Evolutionary conservation across 2,113 vertebrate species (phyloP).

Genomic region (Varanus salvator): DNA sequence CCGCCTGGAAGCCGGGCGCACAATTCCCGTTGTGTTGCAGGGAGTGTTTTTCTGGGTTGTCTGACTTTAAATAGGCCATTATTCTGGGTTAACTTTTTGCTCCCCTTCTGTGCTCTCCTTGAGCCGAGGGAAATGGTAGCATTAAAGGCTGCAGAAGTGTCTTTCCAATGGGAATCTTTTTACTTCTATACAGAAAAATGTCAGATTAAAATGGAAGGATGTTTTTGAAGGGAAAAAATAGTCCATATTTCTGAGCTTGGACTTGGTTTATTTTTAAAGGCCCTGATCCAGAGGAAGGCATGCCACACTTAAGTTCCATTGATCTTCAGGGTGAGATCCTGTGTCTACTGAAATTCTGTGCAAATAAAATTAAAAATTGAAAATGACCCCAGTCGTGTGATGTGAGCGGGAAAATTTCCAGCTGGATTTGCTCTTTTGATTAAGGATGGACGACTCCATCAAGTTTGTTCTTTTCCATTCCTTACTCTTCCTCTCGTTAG

Average conservation of each 20-base stretch:
- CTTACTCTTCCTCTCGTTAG: too few relatives aligned
- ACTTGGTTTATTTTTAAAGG: neutral
- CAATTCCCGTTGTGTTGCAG: neutral
- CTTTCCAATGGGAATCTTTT: neutral
- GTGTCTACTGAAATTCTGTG: too few relatives aligned
- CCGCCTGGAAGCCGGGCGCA: neutral
- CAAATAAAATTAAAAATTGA: too few relatives aligned
- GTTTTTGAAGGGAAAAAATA: neutral
- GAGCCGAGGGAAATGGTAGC: neutral
- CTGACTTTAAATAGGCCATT: neutral
- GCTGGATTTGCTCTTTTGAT: too few relatives aligned
- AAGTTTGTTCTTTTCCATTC: too few relatives aligned
- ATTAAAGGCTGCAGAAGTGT: neutral
- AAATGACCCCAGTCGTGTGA: too few relatives aligned
- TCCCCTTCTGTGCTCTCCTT: neutral
- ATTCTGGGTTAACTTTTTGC: neutral
- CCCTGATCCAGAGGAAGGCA: neutral
- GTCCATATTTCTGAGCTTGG: neutral
- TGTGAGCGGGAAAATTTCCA: too few relatives aligned
- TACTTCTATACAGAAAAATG: too few relatives aligned
- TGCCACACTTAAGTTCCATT: neutral
- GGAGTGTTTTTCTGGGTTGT: neutral
- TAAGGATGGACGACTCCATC: too few relatives aligned
- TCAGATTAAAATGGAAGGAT: too few relatives aligned
- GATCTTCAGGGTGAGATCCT: too few relatives aligned